A percentile compares a stretch with the other conserved stretches of the same genome.
phyloP scores from a whole-genome alignment of 2,113 vertebrate genomes.

The Oostethus manadensis region DNA sequence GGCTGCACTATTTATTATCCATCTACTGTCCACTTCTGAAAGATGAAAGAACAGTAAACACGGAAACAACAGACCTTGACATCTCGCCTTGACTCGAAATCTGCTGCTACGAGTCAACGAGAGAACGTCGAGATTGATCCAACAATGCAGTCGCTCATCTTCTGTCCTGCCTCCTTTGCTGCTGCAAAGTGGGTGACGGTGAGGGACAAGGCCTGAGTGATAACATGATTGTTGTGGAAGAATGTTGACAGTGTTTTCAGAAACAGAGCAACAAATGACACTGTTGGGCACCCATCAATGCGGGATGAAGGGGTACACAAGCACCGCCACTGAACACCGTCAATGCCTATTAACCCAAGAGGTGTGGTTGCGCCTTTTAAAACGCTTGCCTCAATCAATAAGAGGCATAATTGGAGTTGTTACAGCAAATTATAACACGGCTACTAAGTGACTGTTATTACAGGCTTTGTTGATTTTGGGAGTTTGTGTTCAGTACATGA shows the following conservation, averaged over 20 bases:
- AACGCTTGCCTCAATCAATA: conserved; percentile 99
- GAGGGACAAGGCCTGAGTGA: conserved; percentile 61
- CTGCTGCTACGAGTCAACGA: no score
- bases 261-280: conserved; percentile 80
- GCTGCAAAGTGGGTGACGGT: not conserved
- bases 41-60: no score
- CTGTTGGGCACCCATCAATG: conserved; percentile 93
- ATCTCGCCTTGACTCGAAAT: no score
- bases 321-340: conserved; percentile 97
- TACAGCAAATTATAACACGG: conserved; percentile 99
- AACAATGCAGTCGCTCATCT: no score
- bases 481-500: conserved; percentile 1
- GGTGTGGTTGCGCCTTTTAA: conserved; percentile 97
- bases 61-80: no score
- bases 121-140: no score
- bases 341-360: conserved; percentile 97
- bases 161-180: no score
- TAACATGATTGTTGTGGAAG: conserved; percentile 75
- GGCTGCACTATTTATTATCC: no score
- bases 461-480: conserved; percentile 62
- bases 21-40: no score
- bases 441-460: conserved; percentile 99
- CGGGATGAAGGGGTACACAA: conserved; percentile 82
- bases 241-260: conserved; percentile 86
- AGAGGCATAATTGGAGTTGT: conserved; percentile 99